These are phyloP conservation scores for Thalassophryne amazonica DNA, from an alignment of 2,797 vertebrate genomes.

Conservation along the genomic window DNA sequence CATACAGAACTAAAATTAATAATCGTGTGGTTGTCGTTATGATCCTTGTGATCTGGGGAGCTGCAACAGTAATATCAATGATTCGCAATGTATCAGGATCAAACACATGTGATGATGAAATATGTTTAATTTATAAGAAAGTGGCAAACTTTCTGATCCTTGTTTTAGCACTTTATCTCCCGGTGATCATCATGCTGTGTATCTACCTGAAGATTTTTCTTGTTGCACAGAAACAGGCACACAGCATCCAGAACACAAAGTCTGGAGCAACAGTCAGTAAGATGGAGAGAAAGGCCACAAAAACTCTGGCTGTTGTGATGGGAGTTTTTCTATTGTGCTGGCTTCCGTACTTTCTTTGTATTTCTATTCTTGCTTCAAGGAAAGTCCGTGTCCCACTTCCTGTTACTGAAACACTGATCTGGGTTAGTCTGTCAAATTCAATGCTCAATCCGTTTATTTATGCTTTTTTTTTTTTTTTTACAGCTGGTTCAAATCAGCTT, in stretches of 20 bases:
- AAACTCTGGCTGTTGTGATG: constrained; percentile 20
- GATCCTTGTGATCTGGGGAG: neutral
- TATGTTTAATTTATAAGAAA: neutral
- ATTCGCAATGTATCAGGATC: rapidly evolving
- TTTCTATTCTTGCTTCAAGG: neutral
- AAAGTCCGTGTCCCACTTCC: neutral
- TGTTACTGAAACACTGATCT: constrained; percentile 5
- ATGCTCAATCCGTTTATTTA: constrained; percentile 32
- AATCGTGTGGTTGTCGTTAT: neutral
- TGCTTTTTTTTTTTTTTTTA: constrained; percentile 41
- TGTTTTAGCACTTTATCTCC: neutral
- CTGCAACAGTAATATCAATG: neutral
- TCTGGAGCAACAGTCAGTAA: constrained; percentile 1
- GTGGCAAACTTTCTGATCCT: neutral
- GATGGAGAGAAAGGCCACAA: constrained; percentile 26
- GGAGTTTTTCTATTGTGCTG: constrained; percentile 25
- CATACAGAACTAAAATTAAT: neutral
- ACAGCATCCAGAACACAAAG: constrained; percentile 17
- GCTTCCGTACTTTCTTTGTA: constrained; percentile 12
- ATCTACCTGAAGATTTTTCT: constrained; percentile 20
- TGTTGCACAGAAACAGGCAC: constrained; percentile 22
- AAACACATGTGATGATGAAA: neutral
- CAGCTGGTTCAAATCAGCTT: constrained; percentile 27
- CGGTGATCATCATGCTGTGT: neutral
- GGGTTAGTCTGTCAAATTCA: constrained; percentile 17